phyloP scores from a whole-genome alignment of 1,140 invertebrate genomes.

The Drosophila sulfurigaster region DNA sequence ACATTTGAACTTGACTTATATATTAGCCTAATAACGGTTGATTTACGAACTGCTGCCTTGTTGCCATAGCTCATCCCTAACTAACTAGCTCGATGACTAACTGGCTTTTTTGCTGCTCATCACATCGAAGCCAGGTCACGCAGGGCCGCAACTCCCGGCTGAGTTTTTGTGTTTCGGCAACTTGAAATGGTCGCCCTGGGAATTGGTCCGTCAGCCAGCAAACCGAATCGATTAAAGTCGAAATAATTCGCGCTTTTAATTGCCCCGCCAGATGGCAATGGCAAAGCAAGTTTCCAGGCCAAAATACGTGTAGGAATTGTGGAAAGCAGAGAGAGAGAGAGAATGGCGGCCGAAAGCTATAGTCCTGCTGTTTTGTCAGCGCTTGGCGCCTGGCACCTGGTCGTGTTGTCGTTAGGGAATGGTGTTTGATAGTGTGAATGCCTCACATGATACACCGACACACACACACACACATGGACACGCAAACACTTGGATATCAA shows the following conservation, averaged over 20 bases:
- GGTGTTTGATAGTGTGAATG: slow-evolving; percentile 35
- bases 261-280: slow-evolving; percentile 52
- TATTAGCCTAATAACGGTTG: slow-evolving; percentile 22
- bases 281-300: slow-evolving; percentile 15
- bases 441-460: slow-evolving; percentile 14
- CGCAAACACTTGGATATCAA: background rate
- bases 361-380: slow-evolving; percentile 21
- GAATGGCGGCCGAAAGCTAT: slow-evolving; percentile 1
- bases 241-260: slow-evolving; percentile 75
- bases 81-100: slow-evolving; percentile 28
- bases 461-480: slow-evolving; percentile 10
- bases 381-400: slow-evolving; percentile 34
- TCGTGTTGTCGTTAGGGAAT: slow-evolving; percentile 10
- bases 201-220: slow-evolving; percentile 38
- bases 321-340: no score
- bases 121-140: slow-evolving; percentile 49
- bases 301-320: background rate
- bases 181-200: slow-evolving; percentile 62
- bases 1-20: slow-evolving; percentile 8
- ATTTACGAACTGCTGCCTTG: slow-evolving; percentile 11
- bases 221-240: slow-evolving; percentile 70
- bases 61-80: slow-evolving; percentile 30
- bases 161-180: slow-evolving; percentile 31
- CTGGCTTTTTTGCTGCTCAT: slow-evolving; percentile 28
- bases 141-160: slow-evolving; percentile 43